A percentile compares a stretch with the other conserved stretches of the same genome.
phyloP scores from a whole-genome alignment of 1,140 invertebrate genomes.

The Subanguina moxae region DNA sequence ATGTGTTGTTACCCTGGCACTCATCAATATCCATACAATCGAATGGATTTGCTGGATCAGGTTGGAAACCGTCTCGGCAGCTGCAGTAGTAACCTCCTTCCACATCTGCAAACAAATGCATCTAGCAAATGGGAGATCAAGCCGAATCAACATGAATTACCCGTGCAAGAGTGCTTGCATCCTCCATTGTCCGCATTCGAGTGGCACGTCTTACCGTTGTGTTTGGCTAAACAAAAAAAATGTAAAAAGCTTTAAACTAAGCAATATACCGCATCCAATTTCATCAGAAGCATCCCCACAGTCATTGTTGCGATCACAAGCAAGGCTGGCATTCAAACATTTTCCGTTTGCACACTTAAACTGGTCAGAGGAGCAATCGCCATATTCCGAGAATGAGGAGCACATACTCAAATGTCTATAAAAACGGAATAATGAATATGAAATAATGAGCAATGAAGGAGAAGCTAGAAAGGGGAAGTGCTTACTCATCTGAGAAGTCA shows the following conservation, averaged over 20 bases:
- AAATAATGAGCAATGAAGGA: background rate
- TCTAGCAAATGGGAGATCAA: background rate
- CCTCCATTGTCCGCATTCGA: slow-evolving; percentile 54
- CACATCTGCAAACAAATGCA: slow-evolving; percentile 16
- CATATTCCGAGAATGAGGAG: slow-evolving; percentile 58
- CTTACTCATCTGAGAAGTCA: slow-evolving; percentile 50
- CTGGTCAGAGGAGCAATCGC: slow-evolving; percentile 61
- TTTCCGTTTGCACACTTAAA: slow-evolving; percentile 70
- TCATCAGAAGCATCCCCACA: slow-evolving; percentile 92
- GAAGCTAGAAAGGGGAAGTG: background rate
- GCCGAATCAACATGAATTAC: background rate
- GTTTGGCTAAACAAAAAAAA: slow-evolving; percentile 40
- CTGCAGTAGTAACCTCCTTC: slow-evolving; percentile 56
- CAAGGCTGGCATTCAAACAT: slow-evolving; percentile 85
- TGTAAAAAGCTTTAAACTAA: background rate
- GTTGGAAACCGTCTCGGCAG: slow-evolving; percentile 57
- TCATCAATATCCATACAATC: slow-evolving; percentile 78
- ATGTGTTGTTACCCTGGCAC: slow-evolving; percentile 84
- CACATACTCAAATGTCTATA: slow-evolving; percentile 45
- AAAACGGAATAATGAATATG: background rate
- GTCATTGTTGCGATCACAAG: slow-evolving; percentile 91
- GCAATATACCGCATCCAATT: slow-evolving; percentile 62
- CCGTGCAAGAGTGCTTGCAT: slow-evolving; percentile 56
- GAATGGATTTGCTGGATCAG: slow-evolving; percentile 51
- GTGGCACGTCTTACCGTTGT: slow-evolving; percentile 54